A percentile compares a stretch with the other conserved stretches of the same genome.
Evolutionary conservation across 2,797 vertebrate genomes (phyloP).

Genomic region (Muraenolepis orangiensis): DNA sequence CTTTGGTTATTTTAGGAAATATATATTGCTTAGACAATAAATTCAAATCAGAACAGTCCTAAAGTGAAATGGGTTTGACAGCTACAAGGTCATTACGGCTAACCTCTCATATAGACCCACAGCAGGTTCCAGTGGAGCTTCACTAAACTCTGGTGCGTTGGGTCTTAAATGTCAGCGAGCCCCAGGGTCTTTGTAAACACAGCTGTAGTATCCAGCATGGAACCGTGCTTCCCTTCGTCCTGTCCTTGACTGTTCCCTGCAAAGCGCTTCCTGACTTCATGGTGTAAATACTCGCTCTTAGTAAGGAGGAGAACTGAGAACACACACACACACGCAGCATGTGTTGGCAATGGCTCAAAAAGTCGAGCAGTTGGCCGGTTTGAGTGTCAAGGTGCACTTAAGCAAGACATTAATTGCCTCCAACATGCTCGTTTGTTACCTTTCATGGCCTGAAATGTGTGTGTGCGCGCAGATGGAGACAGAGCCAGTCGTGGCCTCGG

Average conservation of each 20-base stretch:
- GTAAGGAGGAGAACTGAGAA: background rate
- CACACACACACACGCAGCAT: background rate
- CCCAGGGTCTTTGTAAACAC: conserved; percentile 43
- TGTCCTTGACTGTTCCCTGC: background rate
- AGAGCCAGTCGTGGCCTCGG: conserved; percentile 58
- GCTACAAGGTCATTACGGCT: conserved; percentile 13
- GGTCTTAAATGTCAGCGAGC: conserved; percentile 49
- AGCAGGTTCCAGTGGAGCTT: conserved; percentile 30
- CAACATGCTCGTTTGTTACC: background rate
- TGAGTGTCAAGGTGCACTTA: background rate
- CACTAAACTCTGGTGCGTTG: conserved; percentile 40
- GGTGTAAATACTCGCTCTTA: conserved; percentile 1
- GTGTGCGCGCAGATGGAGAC: conserved; percentile 78
- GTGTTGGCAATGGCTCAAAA: background rate
- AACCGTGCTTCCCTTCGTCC: conserved; percentile 5
- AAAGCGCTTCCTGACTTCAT: background rate
- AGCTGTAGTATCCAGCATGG: conserved; percentile 33
- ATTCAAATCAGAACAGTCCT: background rate
- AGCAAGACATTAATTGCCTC: background rate
- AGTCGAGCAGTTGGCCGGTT: background rate
- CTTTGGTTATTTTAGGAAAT: background rate
- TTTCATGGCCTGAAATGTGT: conserved; percentile 1
- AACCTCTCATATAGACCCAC: conserved; percentile 17
- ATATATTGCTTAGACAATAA: background rate
- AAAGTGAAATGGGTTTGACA: background rate